Percentiles rank a stretch among this genome's conserved stretches.
Evolutionary conservation across 2,888 invertebrate species (phyloP).

Genomic region (Sturmia bella): DNA sequence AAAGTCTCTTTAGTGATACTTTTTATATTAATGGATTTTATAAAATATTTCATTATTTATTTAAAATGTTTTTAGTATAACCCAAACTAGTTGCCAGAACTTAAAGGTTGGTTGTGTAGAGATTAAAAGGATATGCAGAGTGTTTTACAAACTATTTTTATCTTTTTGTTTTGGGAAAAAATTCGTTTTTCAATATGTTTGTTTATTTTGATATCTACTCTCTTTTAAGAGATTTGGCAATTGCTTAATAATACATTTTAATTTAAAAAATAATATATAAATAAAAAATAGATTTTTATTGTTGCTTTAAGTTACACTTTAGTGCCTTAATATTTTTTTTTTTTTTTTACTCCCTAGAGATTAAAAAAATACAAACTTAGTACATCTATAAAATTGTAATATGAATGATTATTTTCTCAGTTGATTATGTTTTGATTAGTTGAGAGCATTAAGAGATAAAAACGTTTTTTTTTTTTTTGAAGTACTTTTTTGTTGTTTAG

Average conservation of each 20-base stretch:
- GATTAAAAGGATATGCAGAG: conserved; percentile 34
- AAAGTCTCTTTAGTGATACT: conserved; percentile 28
- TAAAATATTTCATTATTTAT: background rate
- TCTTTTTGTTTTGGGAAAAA: conserved; percentile 23
- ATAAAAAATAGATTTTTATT: conserved; percentile 46
- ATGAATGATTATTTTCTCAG: conserved; percentile 20
- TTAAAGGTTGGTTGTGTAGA: conserved; percentile 42
- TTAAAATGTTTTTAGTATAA: conserved; percentile 29
- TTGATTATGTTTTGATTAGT: conserved; percentile 47
- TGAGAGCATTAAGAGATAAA: conserved; percentile 32
- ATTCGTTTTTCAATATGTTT: conserved; percentile 39
- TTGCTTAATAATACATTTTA: conserved; percentile 63
- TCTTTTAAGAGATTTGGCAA: conserved; percentile 68
- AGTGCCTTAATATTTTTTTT: conserved; percentile 60
- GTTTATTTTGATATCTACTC: conserved; percentile 52
- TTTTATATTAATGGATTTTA: conserved; percentile 8
- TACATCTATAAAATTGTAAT: conserved; percentile 57
- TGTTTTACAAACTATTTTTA: conserved; percentile 39
- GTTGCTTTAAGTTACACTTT: conserved; percentile 63
- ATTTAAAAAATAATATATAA: conserved; percentile 48
- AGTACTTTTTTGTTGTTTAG: conserved; percentile 51
- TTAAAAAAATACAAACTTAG: conserved; percentile 45
- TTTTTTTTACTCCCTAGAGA: background rate
- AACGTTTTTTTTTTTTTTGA: conserved; percentile 37
- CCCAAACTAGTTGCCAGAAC: conserved; percentile 59